A percentile compares a stretch with the other conserved stretches of the same genome.
Conservation (phyloP, 92 coral and sea anemone species). For the Actinostola sp. region DNA sequence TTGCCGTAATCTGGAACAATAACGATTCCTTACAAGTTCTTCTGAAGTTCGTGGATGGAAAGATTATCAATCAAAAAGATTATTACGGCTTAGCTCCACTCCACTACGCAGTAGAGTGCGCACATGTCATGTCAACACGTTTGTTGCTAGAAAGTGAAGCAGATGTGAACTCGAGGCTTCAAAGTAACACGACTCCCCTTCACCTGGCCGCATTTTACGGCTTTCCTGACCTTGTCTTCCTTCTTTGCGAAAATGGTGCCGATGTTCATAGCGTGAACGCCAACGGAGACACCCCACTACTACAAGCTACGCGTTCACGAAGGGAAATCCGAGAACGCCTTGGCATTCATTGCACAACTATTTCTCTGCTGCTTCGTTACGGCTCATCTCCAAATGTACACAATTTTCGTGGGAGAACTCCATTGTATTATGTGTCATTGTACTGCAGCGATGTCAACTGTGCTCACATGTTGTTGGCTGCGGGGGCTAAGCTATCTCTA, state of each 20-base stretch:
- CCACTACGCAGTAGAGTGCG: conserved; percentile 65
- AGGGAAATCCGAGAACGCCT: conserved; percentile 51
- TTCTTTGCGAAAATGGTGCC: conserved; percentile 68
- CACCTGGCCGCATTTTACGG: conserved; percentile 62
- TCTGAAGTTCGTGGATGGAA: conserved; percentile 1
- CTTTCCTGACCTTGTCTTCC: conserved; percentile 49
- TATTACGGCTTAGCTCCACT: conserved; percentile 58
- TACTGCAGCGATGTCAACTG: conserved; percentile 23
- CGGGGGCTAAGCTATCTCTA: conserved; percentile 26
- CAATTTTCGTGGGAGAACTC: conserved; percentile 11
- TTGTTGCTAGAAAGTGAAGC: conserved; percentile 24
- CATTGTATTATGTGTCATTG: conserved; percentile 9
- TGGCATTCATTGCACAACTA: conserved; percentile 48
- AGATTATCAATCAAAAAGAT: conserved; percentile 41
- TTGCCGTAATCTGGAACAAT: conserved; percentile 31
- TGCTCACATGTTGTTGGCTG: conserved; percentile 20
- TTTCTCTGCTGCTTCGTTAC: conserved; percentile 60
- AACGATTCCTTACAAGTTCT: conserved; percentile 7
- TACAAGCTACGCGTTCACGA: conserved; percentile 59
- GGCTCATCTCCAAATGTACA: conserved; percentile 58
- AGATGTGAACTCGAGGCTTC: conserved; percentile 29
- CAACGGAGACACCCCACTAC: conserved; percentile 58
- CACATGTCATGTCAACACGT: conserved; percentile 11
- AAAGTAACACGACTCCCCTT: conserved; percentile 48
- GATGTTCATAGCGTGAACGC: conserved; percentile 52